phyloP scores from a whole-genome alignment of 2,888 invertebrate genomes.

The Lochmaea capreae region DNA sequence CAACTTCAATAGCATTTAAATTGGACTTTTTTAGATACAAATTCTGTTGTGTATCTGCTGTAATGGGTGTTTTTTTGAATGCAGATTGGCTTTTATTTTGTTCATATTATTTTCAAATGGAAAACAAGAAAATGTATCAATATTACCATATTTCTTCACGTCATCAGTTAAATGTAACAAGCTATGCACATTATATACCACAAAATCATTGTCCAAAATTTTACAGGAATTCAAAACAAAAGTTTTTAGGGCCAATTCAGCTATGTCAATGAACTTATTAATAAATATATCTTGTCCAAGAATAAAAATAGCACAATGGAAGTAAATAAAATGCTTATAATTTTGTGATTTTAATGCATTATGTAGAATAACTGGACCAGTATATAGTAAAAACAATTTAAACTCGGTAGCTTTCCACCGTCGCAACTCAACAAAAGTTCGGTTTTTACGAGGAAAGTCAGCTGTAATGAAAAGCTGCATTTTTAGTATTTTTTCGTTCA shows the following conservation, averaged over 20 bases:
- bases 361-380: neutral
- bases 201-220: constrained; percentile 17
- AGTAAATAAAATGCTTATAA: constrained; percentile 10
- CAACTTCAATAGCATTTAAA: too few relatives aligned
- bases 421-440: neutral
- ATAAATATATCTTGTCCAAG: neutral
- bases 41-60: constrained; percentile 9
- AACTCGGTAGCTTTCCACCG: constrained; percentile 15
- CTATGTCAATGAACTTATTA: constrained; percentile 1
- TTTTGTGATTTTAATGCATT: neutral
- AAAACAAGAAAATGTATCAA: constrained; percentile 19
- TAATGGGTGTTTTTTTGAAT: constrained; percentile 15
- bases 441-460: constrained; percentile 20
- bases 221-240: constrained; percentile 15
- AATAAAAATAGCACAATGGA: constrained; percentile 20
- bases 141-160: constrained; percentile 13
- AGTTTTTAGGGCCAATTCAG: neutral
- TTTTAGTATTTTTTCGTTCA: constrained; percentile 5
- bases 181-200: constrained; percentile 23
- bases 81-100: constrained; percentile 6
- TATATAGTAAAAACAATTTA: constrained; percentile 7
- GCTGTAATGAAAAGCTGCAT: neutral
- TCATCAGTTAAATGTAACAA: constrained; percentile 21
- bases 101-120: constrained; percentile 27
- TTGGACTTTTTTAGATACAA: neutral